Evolutionary conservation across 1,140 invertebrate genomes (phyloP).

Genomic region (Halictus rubicundus): DNA sequence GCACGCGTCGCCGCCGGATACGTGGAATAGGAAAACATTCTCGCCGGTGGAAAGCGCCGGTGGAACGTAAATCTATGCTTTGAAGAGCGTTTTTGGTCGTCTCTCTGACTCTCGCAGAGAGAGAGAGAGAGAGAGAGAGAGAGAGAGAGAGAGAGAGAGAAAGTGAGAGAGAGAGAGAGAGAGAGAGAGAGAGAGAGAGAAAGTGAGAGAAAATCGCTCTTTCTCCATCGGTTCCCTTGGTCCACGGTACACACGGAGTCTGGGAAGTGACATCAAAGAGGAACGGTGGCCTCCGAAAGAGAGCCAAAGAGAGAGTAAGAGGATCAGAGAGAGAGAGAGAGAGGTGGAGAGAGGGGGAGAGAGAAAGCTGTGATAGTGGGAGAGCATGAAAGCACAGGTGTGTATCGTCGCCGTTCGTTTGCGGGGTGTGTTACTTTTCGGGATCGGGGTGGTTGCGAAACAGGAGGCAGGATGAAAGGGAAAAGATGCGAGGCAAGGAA

Average conservation of each 20-base stretch:
- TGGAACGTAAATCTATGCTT: slow-evolving; percentile 53
- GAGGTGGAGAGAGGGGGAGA: neutral
- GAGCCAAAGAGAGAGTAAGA: neutral
- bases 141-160: too few species aligned
- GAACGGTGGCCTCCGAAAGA: neutral
- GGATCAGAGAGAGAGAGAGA: neutral
- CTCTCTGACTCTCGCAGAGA: neutral
- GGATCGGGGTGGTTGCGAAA: neutral
- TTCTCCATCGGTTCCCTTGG: neutral
- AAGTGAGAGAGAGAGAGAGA: too few species aligned
- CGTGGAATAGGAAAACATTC: slow-evolving; percentile 55
- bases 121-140: too few species aligned
- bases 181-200: too few species aligned
- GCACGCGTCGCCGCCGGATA: slow-evolving; percentile 5
- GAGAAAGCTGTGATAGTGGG: neutral
- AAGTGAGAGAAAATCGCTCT: too few species aligned
- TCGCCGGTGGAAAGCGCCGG: slow-evolving; percentile 10
- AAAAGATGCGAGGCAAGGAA: neutral
- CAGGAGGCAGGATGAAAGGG: neutral
- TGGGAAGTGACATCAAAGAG: slow-evolving; percentile 55
- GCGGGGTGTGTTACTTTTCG: slow-evolving; percentile 41
- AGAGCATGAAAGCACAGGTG: slow-evolving; percentile 44
- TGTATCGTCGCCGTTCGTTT: slow-evolving; percentile 44
- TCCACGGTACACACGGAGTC: slow-evolving; percentile 30
- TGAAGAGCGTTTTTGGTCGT: slow-evolving; percentile 47